These are phyloP conservation scores for Drosophila carrolli DNA, from an alignment of 1,140 invertebrate species.

Conservation along the genomic window DNA sequence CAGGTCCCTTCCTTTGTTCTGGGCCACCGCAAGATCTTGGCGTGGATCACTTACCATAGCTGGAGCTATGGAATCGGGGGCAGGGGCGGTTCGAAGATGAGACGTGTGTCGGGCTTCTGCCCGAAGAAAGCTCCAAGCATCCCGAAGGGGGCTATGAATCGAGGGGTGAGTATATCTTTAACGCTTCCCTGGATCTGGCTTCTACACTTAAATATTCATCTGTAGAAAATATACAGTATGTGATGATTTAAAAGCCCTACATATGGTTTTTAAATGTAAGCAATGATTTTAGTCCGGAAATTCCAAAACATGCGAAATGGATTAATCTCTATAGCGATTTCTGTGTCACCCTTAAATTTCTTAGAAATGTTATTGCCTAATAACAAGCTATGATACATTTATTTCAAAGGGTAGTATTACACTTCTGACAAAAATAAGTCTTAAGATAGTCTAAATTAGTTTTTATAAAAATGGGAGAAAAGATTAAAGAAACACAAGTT, in stretches of 20 bases:
- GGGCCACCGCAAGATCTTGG: constrained; percentile 66
- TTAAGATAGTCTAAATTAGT: too few relatives aligned
- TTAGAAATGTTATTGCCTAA: too few relatives aligned
- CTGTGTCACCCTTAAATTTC: too few relatives aligned
- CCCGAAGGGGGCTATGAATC: background rate
- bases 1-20: constrained; percentile 31
- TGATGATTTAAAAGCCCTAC: background rate
- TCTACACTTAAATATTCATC: constrained; percentile 22
- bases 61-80: background rate
- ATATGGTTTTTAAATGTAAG: background rate
- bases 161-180: constrained; percentile 47
- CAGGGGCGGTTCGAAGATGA: constrained; percentile 1
- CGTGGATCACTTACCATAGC: constrained; percentile 49
- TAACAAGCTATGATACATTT: too few relatives aligned
- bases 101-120: constrained; percentile 68
- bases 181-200: constrained; percentile 61
- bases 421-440: too few relatives aligned
- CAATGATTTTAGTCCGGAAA: background rate
- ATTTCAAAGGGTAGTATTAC: too few relatives aligned
- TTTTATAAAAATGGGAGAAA: too few relatives aligned
- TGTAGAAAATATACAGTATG: too few relatives aligned
- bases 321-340: too few relatives aligned
- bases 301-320: too few relatives aligned
- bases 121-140: constrained; percentile 8
- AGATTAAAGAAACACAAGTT: too few relatives aligned